Base-by-base conservation (phyloP, 1,140 invertebrate genomes). In the Microvelia longipes region DNA sequence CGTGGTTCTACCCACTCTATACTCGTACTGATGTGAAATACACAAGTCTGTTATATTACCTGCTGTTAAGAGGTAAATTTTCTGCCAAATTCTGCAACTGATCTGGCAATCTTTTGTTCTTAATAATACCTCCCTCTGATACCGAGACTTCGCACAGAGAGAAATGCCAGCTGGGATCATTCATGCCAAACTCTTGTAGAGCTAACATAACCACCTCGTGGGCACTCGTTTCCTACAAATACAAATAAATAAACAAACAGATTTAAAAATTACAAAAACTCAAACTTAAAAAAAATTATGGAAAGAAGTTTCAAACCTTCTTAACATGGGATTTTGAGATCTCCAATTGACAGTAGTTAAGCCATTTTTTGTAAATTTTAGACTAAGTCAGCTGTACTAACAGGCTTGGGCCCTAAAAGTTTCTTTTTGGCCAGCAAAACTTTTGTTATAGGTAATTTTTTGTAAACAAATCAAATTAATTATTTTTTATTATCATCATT, bases 181-280 rank as follows among this genome's bases (percentile, higher is more conserved):
- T 93, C 70, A 98, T 95, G 64, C 94, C 92, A 81, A 98, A 98
- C 79, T 98, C 96, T 78, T 94, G 92, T 30, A 99, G 82, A 0
- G 96, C 91, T 70, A 98, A 81, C 94, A 98, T 98, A 0, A 98
- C 95, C 66, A 98, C 95, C 83, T 98, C 94, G 76, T 95, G 90
- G 0, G 96, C 95, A 28, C 94, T 98, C 1, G 96, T 99, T 80
- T 99, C 96, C 84, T 75, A 50, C 25, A 68, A 29, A 50, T 19
- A n/a, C n/a, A n/a, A n/a, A n/a, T n/a, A n/a, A 71, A n/a, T 26
- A 27, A 69, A 28, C 65, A 66, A 50, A 28, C 2, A 14, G 27
- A 25, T 14, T 67, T 25, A 66, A 28, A 69, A 69, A 2, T 5
- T 5, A 11, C 19, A 2, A 15, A 15, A 50, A 69, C 29, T 13